Base-by-base conservation (phyloP, 2,888 invertebrate genomes). In the Stenurella melanura region DNA sequence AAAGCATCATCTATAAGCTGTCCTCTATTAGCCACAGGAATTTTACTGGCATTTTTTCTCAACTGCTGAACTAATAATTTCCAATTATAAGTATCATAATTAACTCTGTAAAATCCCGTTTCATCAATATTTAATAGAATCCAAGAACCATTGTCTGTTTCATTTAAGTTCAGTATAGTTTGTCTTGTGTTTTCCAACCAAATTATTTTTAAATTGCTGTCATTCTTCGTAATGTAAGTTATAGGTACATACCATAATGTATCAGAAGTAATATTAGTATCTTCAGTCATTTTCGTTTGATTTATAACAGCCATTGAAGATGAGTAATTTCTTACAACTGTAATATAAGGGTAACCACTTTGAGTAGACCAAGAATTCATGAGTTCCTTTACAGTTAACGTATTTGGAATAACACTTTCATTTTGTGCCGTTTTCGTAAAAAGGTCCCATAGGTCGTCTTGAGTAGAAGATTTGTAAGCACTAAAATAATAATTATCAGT, bases 331-430 rank as follows among this genome's bases (percentile, higher is more conserved):
- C 93, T 90, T 0, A 87, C 88, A 0, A 94, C 91, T 0, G 90
- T 91, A 6, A 95, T 88, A 0, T 94, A 90, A 0, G 95, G 95
- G 87, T 93, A 95, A 0, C 94, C 94, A 0, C 93, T 91, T 86
- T 95, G 94, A 17, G 92, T 90, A 0, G 94, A 94, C 95, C 95
- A 96, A 0, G 93, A 91, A 85, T 93, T 92, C 92, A 95, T 94
- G 77, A 95, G 91, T 10, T 90, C 88, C 34, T 92, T 92, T 2
- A 93, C 89, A 0, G 91, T 91, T 0, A 91, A 84, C 15, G 90
- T 90, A 2, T 85, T 82, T 0, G 92, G 90, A 5, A 88, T 73
- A 0, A 90, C 83, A 54, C 85, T 85, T 56, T 83, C 78, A 60
- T 86, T 86, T 66, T 83, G 82, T 12, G 86, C 85, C 38, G 83